These are phyloP conservation scores for Ceuthmochares aereus DNA, from an alignment of 2,113 vertebrate species.

Conservation along the genomic window DNA sequence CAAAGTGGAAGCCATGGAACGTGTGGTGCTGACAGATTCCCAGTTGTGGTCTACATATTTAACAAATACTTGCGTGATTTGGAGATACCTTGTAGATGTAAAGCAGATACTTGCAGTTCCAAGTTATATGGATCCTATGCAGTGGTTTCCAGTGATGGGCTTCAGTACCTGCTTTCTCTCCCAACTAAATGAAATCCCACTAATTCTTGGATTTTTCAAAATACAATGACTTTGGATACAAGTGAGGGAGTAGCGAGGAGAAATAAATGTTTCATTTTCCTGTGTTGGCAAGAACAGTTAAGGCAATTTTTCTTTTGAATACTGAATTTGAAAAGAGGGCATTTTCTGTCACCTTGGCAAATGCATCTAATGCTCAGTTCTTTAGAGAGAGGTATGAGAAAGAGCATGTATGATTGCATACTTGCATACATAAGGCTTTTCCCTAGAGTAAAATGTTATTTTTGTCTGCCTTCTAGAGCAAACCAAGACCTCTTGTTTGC, in stretches of 20 bases:
- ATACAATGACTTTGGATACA: not conserved
- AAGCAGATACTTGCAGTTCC: not conserved
- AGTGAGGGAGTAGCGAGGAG: not conserved
- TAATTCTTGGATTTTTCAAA: not conserved
- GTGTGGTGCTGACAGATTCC: not conserved
- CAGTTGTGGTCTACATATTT: not conserved
- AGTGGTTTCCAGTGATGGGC: not conserved
- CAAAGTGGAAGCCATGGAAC: not conserved
- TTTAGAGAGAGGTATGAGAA: not conserved
- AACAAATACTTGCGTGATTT: not conserved
- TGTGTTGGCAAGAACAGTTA: not conserved
- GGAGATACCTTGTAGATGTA: not conserved
- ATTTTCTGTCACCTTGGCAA: not conserved
- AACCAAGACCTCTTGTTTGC: not conserved
- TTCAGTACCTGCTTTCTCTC: not conserved
- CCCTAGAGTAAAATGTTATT: not conserved
- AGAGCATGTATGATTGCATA: not conserved
- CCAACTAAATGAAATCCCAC: not conserved
- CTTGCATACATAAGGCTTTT: not conserved
- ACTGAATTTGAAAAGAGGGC: not conserved
- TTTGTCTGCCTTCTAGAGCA: not conserved
- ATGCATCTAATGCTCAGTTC: not conserved
- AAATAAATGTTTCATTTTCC: not conserved
- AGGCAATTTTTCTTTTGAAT: not conserved
- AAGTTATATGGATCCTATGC: not conserved